Conservation (phyloP, 2,113 vertebrate genomes). For the Xyrauchen texanus region DNA sequence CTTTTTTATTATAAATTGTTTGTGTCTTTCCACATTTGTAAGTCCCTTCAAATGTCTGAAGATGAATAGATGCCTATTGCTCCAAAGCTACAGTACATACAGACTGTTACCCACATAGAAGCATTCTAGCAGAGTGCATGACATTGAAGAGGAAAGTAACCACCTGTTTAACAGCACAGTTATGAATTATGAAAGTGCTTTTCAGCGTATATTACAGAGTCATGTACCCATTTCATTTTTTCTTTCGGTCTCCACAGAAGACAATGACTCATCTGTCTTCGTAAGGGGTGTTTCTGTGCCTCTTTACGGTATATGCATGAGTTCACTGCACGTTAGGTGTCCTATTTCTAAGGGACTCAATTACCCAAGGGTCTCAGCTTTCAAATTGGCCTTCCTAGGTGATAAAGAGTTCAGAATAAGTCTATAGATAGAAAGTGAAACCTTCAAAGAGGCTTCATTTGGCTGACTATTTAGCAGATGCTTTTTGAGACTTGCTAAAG, state of each 20-base stretch:
- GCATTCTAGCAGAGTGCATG: too few relatives aligned
- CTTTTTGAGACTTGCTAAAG: too few relatives aligned
- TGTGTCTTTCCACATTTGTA: too few relatives aligned
- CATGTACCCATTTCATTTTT: neutral
- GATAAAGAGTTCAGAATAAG: neutral
- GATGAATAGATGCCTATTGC: too few relatives aligned
- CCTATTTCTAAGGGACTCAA: slow-evolving; percentile 24
- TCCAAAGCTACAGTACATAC: too few relatives aligned
- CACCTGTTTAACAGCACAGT: neutral
- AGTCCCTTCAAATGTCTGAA: too few relatives aligned
- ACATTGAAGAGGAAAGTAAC: too few relatives aligned
- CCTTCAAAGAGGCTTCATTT: neutral
- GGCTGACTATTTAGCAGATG: neutral
- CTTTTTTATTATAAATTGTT: too few relatives aligned
- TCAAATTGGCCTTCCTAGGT: slow-evolving; percentile 4
- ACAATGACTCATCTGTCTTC: neutral
- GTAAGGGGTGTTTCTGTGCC: neutral
- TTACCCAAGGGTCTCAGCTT: slow-evolving; percentile 26
- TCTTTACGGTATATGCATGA: slow-evolving; percentile 7
- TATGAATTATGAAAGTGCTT: slow-evolving; percentile 14
- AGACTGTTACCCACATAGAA: too few relatives aligned
- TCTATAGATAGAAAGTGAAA: slow-evolving; percentile 26
- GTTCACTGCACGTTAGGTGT: neutral
- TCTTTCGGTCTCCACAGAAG: neutral
- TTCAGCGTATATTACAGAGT: slow-evolving; percentile 10